phyloP scores from a whole-genome alignment of 2,888 invertebrate genomes.

The Nemotelus pantherinus region DNA sequence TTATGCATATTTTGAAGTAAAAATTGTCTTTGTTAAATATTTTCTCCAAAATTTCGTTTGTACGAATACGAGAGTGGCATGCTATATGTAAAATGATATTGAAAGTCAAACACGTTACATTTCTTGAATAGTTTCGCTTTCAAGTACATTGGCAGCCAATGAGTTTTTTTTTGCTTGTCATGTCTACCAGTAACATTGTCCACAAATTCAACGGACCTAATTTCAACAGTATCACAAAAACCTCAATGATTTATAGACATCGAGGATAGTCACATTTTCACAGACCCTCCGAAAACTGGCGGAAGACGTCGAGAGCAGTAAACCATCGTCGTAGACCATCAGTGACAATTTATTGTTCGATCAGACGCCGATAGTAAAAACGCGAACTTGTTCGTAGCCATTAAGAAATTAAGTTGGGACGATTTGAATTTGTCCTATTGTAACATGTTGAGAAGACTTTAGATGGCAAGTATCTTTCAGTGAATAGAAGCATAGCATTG shows the following conservation, averaged over 20 bases:
- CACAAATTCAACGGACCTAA: slow-evolving; percentile 20
- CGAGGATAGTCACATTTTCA: slow-evolving; percentile 17
- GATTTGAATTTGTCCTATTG: slow-evolving; percentile 9
- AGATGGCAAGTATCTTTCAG: no score
- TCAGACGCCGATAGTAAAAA: slow-evolving; percentile 42
- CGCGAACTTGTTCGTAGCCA: slow-evolving; percentile 37
- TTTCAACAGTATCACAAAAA: slow-evolving; percentile 26
- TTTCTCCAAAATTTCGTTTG: no score
- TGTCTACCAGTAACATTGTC: neutral
- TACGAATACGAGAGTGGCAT: no score
- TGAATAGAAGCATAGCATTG: no score
- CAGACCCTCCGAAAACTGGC: slow-evolving; percentile 9
- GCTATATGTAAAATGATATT: no score
- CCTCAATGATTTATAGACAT: slow-evolving; percentile 16
- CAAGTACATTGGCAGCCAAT: no score
- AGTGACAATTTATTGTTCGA: slow-evolving; percentile 30
- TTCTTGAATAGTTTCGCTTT: no score
- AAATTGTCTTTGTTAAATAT: no score
- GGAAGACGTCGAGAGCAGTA: neutral
- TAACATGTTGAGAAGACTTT: neutral
- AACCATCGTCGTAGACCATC: neutral
- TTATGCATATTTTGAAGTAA: no score
- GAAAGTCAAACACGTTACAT: no score
- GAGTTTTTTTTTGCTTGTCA: no score
- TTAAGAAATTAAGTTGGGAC: slow-evolving; percentile 41